Base-by-base conservation (phyloP, 2,888 invertebrate genomes). In the Apamea anceps region DNA sequence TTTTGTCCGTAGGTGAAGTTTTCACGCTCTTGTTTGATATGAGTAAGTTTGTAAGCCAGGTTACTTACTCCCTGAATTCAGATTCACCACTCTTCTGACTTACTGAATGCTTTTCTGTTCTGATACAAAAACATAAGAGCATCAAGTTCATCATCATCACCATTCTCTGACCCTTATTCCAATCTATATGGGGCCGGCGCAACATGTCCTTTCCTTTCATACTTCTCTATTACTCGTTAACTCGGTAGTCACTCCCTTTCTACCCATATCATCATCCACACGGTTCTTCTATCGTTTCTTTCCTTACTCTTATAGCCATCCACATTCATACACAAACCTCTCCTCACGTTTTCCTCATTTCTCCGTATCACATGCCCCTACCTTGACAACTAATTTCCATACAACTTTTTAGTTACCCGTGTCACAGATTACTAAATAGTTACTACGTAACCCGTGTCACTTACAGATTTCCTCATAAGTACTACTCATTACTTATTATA, bases 1-100 rank as follows among this genome's bases (percentile, higher is more conserved):
- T 84, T 76, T 81, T 76, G 68, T 85, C 81, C 72, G 85, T 87
- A 87, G 78, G 85, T 77, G 63, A 71, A 62, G 57, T 37, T 68
- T 82, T 77, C 72, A 82, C 32, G 65, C 65, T 51, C 25, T 75
- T 75, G 73, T 79, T 73, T 48, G 6, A 10, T 62, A 15, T 68
- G 3, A 1, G 42, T 63, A 13, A 6, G 3, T 79, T 54, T 51
- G 2, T 25, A 54, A 45, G 48, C 51, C 0, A 28, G 3, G 13
- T 73, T 37, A 65, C 28, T 73, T 37, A 65, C 28, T 74, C 18
- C n/a, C n/a, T 54, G 21, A 63, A 73, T 8, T n/a, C 8, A 42
- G 0, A 57, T 32, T 32, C 10, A 1, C 18, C 4, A 3, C n/a
- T 13, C 0, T 57, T 4, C 1, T 37, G 7, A 48, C 3, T 21